Base-by-base conservation (phyloP, 1,140 invertebrate genomes). In the Brachionus asplanchnoidis region DNA sequence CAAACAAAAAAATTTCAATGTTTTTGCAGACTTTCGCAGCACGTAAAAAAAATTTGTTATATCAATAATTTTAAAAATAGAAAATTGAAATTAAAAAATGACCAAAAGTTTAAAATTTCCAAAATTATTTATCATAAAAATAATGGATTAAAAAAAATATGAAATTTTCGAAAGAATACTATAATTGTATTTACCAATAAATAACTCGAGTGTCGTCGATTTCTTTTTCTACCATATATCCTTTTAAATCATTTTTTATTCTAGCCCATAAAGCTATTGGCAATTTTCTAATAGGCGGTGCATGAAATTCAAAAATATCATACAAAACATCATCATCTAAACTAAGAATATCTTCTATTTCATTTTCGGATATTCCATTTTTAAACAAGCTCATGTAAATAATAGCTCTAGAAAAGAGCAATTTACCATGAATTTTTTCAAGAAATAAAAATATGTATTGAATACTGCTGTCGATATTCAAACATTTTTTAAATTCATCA, bases 191-290 rank as follows among this genome's bases (percentile, higher is more conserved):
- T 66, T 68, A 84, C 83, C 83, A 84, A 56, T 84, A 84, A 42
- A 84, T 73, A 36, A 84, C 82, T 26, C 50, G 36, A n/a, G 66
- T 36, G n/a, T 91, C 91, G 84, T 92, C 92, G 12, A 91, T 91
- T 50, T 89, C 87, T 26, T 89, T 89, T 91, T 93, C 93, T 44
- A 91, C 91, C 44, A 94, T 86, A 88, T 94, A 94, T 36, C 93
- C 92, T 5, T 91, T 89, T 75, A 94, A 87, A 83, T 92, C 91
- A 84, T 92, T 92, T 4, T 91, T 91, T 44, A 94, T 88, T 86
- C 92, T 91, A 4, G 92, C 91, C 93, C 93, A 93, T 84, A 93
- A 91, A 79, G 94, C 88, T 9, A 66, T 46, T 83, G 86, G 85
- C 88, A 90, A 0, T 88, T 86, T 80, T 75, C 66, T 84, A 87